Conservation (phyloP, 2,797 vertebrate species). For the Telmatherina bonti region DNA sequence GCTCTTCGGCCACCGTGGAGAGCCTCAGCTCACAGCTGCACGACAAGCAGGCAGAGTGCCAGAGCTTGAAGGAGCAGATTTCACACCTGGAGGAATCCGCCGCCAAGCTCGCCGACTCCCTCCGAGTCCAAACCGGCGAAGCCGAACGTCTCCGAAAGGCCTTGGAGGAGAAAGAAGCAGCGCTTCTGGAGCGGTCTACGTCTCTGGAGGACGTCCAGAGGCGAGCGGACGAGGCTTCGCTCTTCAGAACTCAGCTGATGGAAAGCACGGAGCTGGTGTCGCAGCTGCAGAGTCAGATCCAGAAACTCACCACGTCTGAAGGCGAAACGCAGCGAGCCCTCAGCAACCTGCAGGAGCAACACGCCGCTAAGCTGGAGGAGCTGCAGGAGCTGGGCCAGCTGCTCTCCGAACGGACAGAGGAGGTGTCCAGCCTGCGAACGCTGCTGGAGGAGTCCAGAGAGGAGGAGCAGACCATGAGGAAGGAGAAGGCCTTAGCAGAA, state of each 20-base stretch:
- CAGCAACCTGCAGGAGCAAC: conserved; percentile 84
- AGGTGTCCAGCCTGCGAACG: conserved; percentile 74
- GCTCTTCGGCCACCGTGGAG: conserved; percentile 60
- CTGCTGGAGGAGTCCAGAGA: conserved; percentile 66
- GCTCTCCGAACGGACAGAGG: conserved; percentile 73
- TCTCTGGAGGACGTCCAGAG: conserved; percentile 75
- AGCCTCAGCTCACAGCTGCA: conserved; percentile 73
- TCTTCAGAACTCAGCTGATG: conserved; percentile 78
- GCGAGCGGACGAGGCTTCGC: conserved; percentile 72
- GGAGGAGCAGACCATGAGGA: conserved; percentile 69
- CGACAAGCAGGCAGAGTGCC: conserved; percentile 81
- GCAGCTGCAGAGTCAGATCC: conserved; percentile 72
- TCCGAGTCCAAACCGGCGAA: conserved; percentile 72
- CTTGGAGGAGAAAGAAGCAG: conserved; percentile 75
- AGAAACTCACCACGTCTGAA: conserved; percentile 55
- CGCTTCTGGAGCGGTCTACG: conserved; percentile 71
- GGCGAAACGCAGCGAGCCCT: conserved; percentile 82
- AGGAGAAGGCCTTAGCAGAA: conserved; percentile 62
- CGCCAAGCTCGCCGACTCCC: conserved; percentile 67
- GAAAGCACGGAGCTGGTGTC: conserved; percentile 79
- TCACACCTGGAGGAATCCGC: conserved; percentile 77
- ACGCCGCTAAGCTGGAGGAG: conserved; percentile 74
- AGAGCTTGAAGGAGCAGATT: conserved; percentile 79
- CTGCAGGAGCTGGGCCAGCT: conserved; percentile 65
- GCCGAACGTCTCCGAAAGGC: conserved; percentile 65